phyloP scores from a whole-genome alignment of 2,888 invertebrate species.

The Dendrolimus pini region DNA sequence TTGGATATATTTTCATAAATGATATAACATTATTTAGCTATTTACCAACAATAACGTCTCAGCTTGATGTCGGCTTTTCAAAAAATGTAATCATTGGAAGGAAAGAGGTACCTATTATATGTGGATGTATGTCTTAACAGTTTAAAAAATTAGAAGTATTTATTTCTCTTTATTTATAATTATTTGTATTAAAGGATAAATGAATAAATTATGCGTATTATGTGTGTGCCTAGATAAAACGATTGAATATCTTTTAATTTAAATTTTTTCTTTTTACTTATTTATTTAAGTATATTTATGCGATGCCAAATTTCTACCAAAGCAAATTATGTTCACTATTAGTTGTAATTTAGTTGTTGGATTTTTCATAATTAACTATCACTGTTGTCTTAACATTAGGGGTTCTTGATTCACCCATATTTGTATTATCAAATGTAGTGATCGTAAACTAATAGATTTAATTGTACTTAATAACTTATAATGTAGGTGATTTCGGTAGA shows the following conservation, averaged over 20 bases:
- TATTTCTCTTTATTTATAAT: conserved; percentile 16
- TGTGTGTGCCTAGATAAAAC: conserved; percentile 46
- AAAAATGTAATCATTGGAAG: conserved; percentile 71
- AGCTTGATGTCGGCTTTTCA: conserved; percentile 73
- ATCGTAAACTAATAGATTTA: conserved; percentile 67
- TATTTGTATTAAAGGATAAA: conserved; percentile 7
- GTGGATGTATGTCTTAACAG: conserved; percentile 56
- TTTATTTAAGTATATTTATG: conserved; percentile 52
- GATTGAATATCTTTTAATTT: conserved; percentile 33
- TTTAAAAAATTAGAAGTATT: conserved; percentile 32
- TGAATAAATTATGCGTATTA: conserved; percentile 21
- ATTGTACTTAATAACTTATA: conserved; percentile 66
- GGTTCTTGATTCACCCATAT: conserved; percentile 37
- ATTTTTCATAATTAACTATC: conserved; percentile 40
- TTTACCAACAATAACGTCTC: conserved; percentile 65
- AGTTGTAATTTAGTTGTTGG: conserved; percentile 46
- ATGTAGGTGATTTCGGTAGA: conserved; percentile 61
- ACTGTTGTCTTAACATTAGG: conserved; percentile 43
- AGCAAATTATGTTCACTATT: conserved; percentile 47
- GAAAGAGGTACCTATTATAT: conserved; percentile 70
- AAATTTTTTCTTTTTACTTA: conserved; percentile 42
- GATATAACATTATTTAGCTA: conserved; percentile 61
- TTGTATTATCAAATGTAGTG: conserved; percentile 49
- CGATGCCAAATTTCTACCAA: conserved; percentile 48
- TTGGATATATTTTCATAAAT: conserved; percentile 61